Conservation (phyloP, 2,113 vertebrate genomes). For the Catharus fuscescens region DNA sequence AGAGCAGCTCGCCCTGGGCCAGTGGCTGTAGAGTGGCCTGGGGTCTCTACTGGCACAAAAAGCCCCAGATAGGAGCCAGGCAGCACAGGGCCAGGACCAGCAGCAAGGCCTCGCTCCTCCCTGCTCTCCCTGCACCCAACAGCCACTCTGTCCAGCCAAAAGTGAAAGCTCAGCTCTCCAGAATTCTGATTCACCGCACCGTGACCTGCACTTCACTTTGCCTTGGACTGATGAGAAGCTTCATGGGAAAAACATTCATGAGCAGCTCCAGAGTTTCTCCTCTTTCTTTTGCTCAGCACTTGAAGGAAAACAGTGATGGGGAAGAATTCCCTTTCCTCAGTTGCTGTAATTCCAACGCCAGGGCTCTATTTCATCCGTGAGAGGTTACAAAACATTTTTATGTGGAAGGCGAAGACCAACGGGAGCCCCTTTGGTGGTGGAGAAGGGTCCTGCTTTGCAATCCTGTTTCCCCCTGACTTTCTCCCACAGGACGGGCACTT, state of each 20-base stretch:
- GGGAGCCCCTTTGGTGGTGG: not conserved
- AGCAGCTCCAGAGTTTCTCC: not conserved
- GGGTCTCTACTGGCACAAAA: not conserved
- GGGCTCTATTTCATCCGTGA: not conserved
- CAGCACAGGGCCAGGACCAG: not conserved
- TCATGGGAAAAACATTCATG: not conserved
- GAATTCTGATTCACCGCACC: not conserved
- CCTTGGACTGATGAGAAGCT: not conserved
- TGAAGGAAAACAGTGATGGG: not conserved
- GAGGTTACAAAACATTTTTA: not conserved
- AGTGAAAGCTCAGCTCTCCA: not conserved
- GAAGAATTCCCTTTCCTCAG: not conserved
- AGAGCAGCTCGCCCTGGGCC: not conserved
- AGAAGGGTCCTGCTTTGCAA: not conserved
- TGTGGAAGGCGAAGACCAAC: fast-evolving
- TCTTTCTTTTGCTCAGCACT: not conserved
- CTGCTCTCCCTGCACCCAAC: not conserved
- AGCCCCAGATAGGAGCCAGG: not conserved
- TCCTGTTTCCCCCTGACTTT: not conserved
- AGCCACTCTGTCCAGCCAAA: not conserved
- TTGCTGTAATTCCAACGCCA: not conserved
- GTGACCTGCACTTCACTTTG: not conserved
- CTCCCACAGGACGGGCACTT: not conserved
- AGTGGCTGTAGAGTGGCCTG: fast-evolving
- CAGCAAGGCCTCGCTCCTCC: not conserved